These are phyloP conservation scores for Iselma pallidipennis DNA, from an alignment of 2,888 invertebrate species.

Conservation along the genomic window DNA sequence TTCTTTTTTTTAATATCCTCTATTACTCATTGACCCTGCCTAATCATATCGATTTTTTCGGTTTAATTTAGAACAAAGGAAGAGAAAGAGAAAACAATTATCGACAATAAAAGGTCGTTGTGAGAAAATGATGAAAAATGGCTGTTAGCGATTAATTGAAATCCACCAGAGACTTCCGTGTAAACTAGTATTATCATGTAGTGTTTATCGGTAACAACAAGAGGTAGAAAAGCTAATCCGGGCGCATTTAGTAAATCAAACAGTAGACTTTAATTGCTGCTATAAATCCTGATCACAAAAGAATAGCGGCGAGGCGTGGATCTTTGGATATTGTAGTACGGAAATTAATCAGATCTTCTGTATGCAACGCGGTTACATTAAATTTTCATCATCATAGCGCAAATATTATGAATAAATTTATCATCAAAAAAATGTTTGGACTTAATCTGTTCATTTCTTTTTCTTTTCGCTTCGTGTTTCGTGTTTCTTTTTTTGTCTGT, in stretches of 20 bases:
- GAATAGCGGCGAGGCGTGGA: not conserved
- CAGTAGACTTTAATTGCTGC: not conserved
- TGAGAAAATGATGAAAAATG: not conserved
- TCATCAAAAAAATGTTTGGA: not conserved
- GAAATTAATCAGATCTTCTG: not conserved
- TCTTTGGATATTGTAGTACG: not conserved
- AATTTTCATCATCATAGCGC: not conserved
- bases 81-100: not conserved
- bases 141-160: not conserved
- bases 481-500: not conserved
- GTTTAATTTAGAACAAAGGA: not conserved
- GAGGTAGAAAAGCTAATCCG: not conserved
- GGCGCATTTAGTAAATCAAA: constrained; percentile 4
- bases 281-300: constrained; percentile 1
- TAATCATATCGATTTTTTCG: not conserved
- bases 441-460: not conserved
- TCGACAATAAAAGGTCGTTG: too few relatives aligned
- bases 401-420: not conserved
- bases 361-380: not conserved
- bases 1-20: not conserved
- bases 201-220: constrained; percentile 1
- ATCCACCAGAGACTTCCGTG: not conserved
- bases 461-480: not conserved
- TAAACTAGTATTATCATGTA: not conserved
- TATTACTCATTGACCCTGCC: not conserved